Conservation (phyloP, 2,888 invertebrate species). For the Agrenia bidenticulata region DNA sequence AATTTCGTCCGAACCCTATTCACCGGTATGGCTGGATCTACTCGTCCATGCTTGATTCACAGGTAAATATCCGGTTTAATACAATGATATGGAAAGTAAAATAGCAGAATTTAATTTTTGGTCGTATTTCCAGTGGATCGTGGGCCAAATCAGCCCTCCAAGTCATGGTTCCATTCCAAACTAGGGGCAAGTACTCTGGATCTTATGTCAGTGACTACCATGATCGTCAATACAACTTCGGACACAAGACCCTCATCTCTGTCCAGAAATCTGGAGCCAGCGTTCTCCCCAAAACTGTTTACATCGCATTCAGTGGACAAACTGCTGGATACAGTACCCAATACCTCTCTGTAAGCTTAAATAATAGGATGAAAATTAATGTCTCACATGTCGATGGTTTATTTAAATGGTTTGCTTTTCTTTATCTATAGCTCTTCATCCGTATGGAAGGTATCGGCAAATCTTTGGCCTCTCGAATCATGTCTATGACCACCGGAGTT, state of each 20-base stretch:
- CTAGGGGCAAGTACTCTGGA: slow-evolving; percentile 45
- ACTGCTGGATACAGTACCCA: slow-evolving; percentile 48
- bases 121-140: slow-evolving; percentile 35
- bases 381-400: neutral
- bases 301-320: slow-evolving; percentile 49
- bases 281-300: slow-evolving; percentile 45
- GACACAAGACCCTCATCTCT: slow-evolving; percentile 48
- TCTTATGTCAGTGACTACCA: slow-evolving; percentile 51
- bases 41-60: slow-evolving; percentile 38
- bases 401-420: neutral
- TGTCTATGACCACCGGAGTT: slow-evolving; percentile 47
- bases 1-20: slow-evolving; percentile 48
- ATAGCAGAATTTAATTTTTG: neutral
- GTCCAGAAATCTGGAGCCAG: slow-evolving; percentile 50
- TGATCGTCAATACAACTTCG: slow-evolving; percentile 50
- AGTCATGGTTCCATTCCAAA: slow-evolving; percentile 44
- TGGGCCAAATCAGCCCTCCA: slow-evolving; percentile 45
- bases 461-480: slow-evolving; percentile 45
- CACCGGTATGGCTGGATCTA: slow-evolving; percentile 36
- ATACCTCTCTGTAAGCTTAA: slow-evolving; percentile 31
- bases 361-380: neutral
- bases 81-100: neutral
- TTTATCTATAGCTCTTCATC: slow-evolving; percentile 40
- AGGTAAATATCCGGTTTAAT: neutral
- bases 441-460: slow-evolving; percentile 52